These are phyloP conservation scores for Fundulus diaphanus DNA, from an alignment of 2,797 vertebrate species.

Conservation along the genomic window DNA sequence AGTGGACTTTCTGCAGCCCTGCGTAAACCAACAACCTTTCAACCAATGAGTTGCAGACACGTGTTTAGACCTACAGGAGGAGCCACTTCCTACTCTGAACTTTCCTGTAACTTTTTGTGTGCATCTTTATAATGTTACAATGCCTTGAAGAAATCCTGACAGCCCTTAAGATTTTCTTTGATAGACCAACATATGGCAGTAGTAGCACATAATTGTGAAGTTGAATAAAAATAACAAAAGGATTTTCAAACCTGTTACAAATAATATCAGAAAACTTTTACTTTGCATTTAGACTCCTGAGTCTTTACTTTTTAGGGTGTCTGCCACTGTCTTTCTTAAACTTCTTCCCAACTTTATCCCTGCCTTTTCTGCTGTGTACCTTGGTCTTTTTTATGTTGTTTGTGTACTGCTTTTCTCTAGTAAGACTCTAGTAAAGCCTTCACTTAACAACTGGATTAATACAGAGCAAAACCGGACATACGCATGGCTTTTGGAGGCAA, in stretches of 20 bases:
- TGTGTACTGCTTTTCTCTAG: background rate
- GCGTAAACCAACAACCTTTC: conserved; percentile 34
- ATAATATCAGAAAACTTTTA: background rate
- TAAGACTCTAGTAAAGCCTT: background rate
- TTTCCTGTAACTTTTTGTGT: background rate
- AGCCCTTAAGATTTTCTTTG: background rate
- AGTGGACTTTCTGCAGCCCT: conserved; percentile 18
- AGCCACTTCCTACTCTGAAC: conserved; percentile 1
- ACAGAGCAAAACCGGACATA: background rate
- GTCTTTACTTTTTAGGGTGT: background rate
- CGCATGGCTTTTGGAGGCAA: background rate
- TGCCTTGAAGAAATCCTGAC: background rate
- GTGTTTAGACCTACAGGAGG: conserved; percentile 8
- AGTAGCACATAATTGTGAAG: background rate
- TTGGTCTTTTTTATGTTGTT: background rate
- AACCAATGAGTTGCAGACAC: conserved; percentile 13
- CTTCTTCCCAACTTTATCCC: background rate
- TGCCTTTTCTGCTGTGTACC: background rate
- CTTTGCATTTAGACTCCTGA: background rate
- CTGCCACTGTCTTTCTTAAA: background rate
- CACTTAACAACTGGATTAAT: background rate
- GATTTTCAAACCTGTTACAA: background rate
- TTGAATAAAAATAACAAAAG: background rate
- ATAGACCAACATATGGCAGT: background rate
- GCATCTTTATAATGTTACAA: background rate